These are phyloP conservation scores for Porites australiensis DNA, from an alignment of 64 coral and sea anemone species.

Conservation along the genomic window DNA sequence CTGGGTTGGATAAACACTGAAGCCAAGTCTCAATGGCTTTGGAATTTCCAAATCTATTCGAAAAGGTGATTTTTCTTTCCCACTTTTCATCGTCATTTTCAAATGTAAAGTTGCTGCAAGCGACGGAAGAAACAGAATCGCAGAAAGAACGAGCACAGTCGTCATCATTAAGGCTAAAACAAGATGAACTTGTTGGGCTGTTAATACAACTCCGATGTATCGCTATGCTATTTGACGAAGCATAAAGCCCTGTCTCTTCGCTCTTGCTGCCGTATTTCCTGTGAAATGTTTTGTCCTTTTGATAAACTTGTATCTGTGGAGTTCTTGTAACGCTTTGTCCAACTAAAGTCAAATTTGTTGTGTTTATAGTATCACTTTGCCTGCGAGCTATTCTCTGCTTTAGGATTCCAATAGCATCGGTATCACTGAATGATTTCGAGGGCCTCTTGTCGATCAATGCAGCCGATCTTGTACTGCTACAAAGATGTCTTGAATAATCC, in stretches of 20 bases:
- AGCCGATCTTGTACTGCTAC: background rate
- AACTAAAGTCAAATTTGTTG: too few relatives aligned
- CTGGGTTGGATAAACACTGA: background rate
- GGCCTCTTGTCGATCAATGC: background rate
- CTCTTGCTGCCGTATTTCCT: background rate
- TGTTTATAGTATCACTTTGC: background rate
- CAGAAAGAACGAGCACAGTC: constrained; percentile 2
- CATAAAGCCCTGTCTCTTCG: background rate
- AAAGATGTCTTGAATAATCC: constrained; percentile 41
- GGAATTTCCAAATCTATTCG: background rate
- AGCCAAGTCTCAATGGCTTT: background rate
- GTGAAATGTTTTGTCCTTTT: constrained; percentile 4
- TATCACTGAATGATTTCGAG: constrained; percentile 25
- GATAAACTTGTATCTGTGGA: background rate
- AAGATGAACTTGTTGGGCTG: background rate
- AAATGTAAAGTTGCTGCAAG: background rate
- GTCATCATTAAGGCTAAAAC: background rate
- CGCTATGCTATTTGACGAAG: background rate
- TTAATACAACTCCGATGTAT: background rate
- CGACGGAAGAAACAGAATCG: constrained; percentile 18
- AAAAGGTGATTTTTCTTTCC: background rate
- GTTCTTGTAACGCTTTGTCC: background rate
- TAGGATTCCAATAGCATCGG: background rate
- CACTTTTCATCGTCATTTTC: background rate
- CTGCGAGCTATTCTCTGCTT: background rate